Conservation (phyloP, 2,888 invertebrate genomes). For the Allygus modestus region DNA sequence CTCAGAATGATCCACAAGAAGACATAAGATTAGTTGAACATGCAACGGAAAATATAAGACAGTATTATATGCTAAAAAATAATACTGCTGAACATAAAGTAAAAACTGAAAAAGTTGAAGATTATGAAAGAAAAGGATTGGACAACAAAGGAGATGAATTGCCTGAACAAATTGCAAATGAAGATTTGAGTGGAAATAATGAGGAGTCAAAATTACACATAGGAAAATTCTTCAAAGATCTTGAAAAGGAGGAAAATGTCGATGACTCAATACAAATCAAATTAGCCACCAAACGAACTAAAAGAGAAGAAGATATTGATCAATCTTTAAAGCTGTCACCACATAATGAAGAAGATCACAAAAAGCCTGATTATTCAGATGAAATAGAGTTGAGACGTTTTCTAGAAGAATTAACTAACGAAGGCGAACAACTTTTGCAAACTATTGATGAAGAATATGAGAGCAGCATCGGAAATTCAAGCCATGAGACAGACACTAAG, state of each 20-base stretch:
- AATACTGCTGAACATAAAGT: neutral
- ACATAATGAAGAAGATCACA: neutral
- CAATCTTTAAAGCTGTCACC: neutral
- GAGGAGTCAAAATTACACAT: neutral
- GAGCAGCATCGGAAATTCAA: neutral
- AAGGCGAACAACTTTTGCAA: slow-evolving; percentile 40
- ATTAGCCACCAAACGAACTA: neutral
- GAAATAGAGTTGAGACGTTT: slow-evolving; percentile 5
- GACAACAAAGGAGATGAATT: neutral
- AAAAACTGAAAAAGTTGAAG: neutral
- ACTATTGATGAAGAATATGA: slow-evolving; percentile 19
- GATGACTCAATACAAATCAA: neutral
- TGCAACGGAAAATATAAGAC: slow-evolving; percentile 17
- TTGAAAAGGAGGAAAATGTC: neutral
- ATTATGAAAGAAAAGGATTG: neutral
- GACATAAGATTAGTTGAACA: slow-evolving; percentile 16
- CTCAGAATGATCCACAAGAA: slow-evolving; percentile 18
- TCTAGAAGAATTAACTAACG: slow-evolving; percentile 29
- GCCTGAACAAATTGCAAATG: neutral
- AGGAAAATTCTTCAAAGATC: neutral
- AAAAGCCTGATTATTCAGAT: slow-evolving; percentile 7
- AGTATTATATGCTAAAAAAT: neutral
- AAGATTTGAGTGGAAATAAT: neutral
- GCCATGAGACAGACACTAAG: neutral
- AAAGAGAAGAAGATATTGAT: slow-evolving; percentile 4